phyloP scores from a whole-genome alignment of 2,797 vertebrate species.

The Coccyzus lansbergi region DNA sequence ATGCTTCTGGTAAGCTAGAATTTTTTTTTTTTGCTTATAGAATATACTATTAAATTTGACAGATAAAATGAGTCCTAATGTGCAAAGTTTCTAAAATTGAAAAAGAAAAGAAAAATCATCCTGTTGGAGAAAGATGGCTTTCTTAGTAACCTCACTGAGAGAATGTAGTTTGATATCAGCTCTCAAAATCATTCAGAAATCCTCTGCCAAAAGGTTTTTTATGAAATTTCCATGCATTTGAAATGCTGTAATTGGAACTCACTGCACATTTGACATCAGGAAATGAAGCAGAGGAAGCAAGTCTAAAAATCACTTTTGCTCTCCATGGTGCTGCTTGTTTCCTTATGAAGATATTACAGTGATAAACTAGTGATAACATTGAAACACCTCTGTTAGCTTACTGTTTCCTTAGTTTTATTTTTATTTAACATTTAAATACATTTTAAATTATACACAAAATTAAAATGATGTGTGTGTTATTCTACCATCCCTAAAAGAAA shows the following conservation, averaged over 20 bases:
- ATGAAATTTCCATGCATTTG: neutral
- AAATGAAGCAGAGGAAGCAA: neutral
- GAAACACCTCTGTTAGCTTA: neutral
- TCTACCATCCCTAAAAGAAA: neutral
- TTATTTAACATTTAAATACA: neutral
- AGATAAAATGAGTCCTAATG: neutral
- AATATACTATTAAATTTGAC: neutral
- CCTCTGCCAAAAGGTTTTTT: neutral
- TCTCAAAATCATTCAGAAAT: neutral
- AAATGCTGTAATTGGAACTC: neutral
- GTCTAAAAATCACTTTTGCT: neutral
- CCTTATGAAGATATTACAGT: neutral
- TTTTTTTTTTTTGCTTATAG: neutral
- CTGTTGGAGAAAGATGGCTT: neutral
- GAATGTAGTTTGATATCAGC: neutral
- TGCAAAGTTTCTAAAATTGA: neutral
- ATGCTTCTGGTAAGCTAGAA: neutral
- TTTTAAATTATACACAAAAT: neutral
- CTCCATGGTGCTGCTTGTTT: neutral
- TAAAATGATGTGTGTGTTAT: neutral
- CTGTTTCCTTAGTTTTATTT: neutral
- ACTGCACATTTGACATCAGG: neutral
- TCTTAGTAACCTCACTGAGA: neutral
- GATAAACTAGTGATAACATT: neutral
- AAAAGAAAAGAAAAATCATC: neutral